Base-by-base conservation (phyloP, 2,797 vertebrate genomes). In the Enteromius paludinosus region DNA sequence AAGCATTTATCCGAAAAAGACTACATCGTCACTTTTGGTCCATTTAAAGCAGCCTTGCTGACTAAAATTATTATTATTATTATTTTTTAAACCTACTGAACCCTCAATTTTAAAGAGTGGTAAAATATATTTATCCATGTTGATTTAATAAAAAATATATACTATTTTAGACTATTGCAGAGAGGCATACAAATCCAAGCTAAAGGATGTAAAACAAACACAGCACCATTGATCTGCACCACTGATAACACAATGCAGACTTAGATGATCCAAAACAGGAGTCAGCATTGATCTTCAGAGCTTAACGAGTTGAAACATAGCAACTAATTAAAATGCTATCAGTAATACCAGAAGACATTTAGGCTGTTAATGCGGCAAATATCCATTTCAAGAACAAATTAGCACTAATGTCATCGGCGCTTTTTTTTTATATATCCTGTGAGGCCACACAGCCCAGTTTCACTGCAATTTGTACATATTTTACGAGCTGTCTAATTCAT, bases 281-380 rank as follows among this genome's bases (percentile, higher is more conserved):
- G 45, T 74, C 59, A 9, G 12, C 71, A 75, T 56, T 77, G 41
- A 65, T 77, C 70, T 65, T 25, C 10, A 38, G 61, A 70, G 47
- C n/a, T 73, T 73, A 35, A 78, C 45, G 43, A 47, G 49, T 76
- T 45, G 75, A 78, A 73, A 47, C 56, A 61, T 62, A 73, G 76
- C 28, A 33, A 28, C 68, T 74, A 73, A 79, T 82, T 78, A 82
- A 30, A 82, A 81, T 71, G 38, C 35, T 56, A 81, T 77, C 69
- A 65, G 33, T 23, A 56, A 28, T 64, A 66, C 52, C 71, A 43
- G 33, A 56, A 61, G 17, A 41, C 28, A 82, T 64, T 20, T 70
- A 72, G 18, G 47, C 23, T 64, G 54, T 64, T 82, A 62, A 14
- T 54, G 20, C 17, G 23, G 14, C 52, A 68, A 74, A 41, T 45